Evolutionary conservation across 2,113 vertebrate genomes (phyloP).

Genomic region (Scophthalmus maximus): DNA sequence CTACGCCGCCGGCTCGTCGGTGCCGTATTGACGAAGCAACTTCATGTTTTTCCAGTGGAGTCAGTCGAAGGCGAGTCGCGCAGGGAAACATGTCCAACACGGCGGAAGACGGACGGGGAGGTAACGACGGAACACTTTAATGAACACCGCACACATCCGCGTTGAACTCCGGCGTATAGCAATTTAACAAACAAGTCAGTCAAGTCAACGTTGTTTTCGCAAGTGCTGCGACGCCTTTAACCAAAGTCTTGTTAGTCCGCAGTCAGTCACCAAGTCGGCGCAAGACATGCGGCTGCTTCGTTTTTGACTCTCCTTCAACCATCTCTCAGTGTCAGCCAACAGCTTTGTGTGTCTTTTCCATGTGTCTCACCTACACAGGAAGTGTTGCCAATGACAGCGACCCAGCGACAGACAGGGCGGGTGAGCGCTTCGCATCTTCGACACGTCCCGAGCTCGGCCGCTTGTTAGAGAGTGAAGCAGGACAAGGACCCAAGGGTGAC

Average conservation of each 20-base stretch:
- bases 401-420: slow-evolving; percentile 22
- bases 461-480: too few species aligned
- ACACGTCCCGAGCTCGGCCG: too few species aligned
- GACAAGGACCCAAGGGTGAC: background rate
- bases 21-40: slow-evolving; percentile 11
- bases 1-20: accelerated
- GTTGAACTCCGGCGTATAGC: background rate
- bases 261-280: too few species aligned
- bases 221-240: background rate
- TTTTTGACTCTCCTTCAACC: too few species aligned
- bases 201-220: too few species aligned
- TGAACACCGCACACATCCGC: background rate
- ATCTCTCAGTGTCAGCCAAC: background rate
- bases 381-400: slow-evolving; percentile 39
- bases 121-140: slow-evolving; percentile 19
- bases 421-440: slow-evolving; percentile 36
- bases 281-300: too few species aligned
- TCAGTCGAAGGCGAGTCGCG: background rate
- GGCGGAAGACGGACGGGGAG: background rate
- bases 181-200: too few species aligned
- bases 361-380: slow-evolving; percentile 34
- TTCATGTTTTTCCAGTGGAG: slow-evolving; percentile 14
- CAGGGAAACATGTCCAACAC: slow-evolving; percentile 28
- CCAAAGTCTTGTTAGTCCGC: too few species aligned
- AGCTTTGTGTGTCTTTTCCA: too few species aligned